Evolutionary conservation across 2,797 vertebrate genomes (phyloP).

Genomic region (Myoxocephalus aenaeus): DNA sequence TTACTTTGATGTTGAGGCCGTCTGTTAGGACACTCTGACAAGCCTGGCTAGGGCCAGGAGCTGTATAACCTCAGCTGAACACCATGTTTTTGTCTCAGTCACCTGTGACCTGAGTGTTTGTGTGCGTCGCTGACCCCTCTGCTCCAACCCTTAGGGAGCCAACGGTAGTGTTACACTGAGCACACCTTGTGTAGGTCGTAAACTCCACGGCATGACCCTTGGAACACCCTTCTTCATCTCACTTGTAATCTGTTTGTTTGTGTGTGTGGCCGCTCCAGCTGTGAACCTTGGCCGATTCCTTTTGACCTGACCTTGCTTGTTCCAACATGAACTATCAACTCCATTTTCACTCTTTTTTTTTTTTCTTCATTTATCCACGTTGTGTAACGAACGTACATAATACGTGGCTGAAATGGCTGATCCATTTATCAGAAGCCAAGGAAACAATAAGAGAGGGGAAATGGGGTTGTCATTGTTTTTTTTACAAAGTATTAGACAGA

Average conservation of each 20-base stretch:
- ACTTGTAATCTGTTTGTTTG: conserved; percentile 19
- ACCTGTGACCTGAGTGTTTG: conserved; percentile 31
- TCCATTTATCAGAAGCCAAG: conserved; percentile 24
- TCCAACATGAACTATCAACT: conserved; percentile 11
- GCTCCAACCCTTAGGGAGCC: not conserved
- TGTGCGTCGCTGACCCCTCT: not conserved
- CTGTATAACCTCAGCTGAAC: conserved; percentile 6
- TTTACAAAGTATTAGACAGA: conserved; percentile 11
- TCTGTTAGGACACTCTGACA: not conserved
- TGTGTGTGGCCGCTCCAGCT: conserved; percentile 6
- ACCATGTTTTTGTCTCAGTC: not conserved
- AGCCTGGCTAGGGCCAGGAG: not conserved
- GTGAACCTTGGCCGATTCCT: conserved; percentile 7
- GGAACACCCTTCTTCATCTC: conserved; percentile 5
- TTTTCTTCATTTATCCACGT: not conserved
- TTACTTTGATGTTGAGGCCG: not conserved
- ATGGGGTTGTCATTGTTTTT: not conserved
- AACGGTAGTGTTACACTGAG: not conserved
- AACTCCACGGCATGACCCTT: conserved; percentile 16
- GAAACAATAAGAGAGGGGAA: not conserved
- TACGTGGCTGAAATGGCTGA: too few species aligned
- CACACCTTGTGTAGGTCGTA: conserved; percentile 24
- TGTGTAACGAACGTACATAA: not conserved
- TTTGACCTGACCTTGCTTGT: conserved; percentile 38
- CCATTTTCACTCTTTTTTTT: conserved; percentile 2